Base-by-base conservation (phyloP, 2,797 vertebrate species). In the Aldrovandia affinis region DNA sequence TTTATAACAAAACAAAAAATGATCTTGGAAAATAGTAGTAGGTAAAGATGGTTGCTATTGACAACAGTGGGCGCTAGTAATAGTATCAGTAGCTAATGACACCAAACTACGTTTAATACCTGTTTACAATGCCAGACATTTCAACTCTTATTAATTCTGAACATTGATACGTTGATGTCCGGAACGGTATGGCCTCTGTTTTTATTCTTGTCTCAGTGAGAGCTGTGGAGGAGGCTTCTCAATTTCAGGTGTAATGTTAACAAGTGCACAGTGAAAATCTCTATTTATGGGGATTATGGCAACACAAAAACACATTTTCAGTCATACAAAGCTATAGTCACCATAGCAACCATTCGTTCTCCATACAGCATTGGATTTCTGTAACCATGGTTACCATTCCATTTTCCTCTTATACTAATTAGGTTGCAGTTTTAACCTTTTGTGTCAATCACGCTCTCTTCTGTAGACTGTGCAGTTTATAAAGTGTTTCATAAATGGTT, bases 371-470 rank as follows among this genome's bases (percentile, higher is more conserved):
- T 85, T 81, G 81, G 55, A 78, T 47, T 83, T 81, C 81, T 68
- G 88, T 90, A 85, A 82, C 90, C 85, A 81, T 88, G 85, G 88
- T 84, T 83, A 91, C 87, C 79, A 82, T 68, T 80, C 59, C 86
- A 83, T 84, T 86, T 82, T 63, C 65, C 83, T 83, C 65, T 85
- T 61, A 86, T 78, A 84, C 68, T 83, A 86, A 70, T 80, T 85
- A 83, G 84, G 50, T 78, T 79, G 59, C 52, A 78, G 42, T 25
- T 78, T 77, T 68, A 70, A 22, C 68, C 36, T 59, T 77, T 83
- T 42, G 30, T 57, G 14, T 55, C 39, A 18, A 57, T 77, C 73
- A 50, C 50, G 36, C 68, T 42, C 68, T 42, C n/a, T 42, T 73
- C 14, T 73, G 68, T 73, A 73, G 68, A 18, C 78, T 54, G 47